Percentiles rank a stretch among this genome's conserved stretches.
Conservation (phyloP, 2,888 invertebrate genomes). For the Pedicia rivosa region DNA sequence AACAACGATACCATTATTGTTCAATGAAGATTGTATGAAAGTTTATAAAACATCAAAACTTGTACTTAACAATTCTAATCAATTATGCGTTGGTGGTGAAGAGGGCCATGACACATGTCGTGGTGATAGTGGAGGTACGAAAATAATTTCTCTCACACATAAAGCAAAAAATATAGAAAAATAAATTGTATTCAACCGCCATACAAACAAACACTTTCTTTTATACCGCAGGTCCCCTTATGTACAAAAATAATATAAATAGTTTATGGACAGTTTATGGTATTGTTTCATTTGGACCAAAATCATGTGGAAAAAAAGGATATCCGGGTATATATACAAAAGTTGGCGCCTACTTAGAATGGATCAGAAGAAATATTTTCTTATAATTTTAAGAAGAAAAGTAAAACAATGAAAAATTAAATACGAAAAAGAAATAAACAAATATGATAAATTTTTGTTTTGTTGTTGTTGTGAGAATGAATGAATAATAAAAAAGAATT, state of each 20-base stretch:
- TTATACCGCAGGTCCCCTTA: too few relatives aligned
- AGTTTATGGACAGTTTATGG: constrained; percentile 35
- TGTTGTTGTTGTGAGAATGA: too few relatives aligned
- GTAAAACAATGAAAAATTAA: too few relatives aligned
- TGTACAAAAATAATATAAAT: constrained; percentile 34
- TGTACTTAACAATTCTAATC: constrained; percentile 30
- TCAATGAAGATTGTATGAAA: constrained; percentile 30
- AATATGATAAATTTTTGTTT: too few relatives aligned
- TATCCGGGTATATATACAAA: constrained; percentile 44
- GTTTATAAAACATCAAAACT: constrained; percentile 34
- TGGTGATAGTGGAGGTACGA: constrained; percentile 55
- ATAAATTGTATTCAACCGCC: not conserved
- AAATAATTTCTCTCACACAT: too few relatives aligned
- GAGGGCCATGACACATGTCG: constrained; percentile 44
- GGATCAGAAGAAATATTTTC: constrained; percentile 32
- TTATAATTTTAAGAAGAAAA: too few relatives aligned
- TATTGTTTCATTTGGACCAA: constrained; percentile 40
- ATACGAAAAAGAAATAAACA: too few relatives aligned
- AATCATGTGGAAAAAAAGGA: constrained; percentile 37
- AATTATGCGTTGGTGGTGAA: constrained; percentile 46
- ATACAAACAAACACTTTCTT: too few relatives aligned
- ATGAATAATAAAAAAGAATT: too few relatives aligned
- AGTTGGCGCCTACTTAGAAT: constrained; percentile 35
- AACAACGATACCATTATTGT: constrained; percentile 33
- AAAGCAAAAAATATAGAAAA: constrained; percentile 29